These are phyloP conservation scores for Cryptus viduatorius DNA, from an alignment of 2,888 invertebrate genomes.

Conservation along the genomic window DNA sequence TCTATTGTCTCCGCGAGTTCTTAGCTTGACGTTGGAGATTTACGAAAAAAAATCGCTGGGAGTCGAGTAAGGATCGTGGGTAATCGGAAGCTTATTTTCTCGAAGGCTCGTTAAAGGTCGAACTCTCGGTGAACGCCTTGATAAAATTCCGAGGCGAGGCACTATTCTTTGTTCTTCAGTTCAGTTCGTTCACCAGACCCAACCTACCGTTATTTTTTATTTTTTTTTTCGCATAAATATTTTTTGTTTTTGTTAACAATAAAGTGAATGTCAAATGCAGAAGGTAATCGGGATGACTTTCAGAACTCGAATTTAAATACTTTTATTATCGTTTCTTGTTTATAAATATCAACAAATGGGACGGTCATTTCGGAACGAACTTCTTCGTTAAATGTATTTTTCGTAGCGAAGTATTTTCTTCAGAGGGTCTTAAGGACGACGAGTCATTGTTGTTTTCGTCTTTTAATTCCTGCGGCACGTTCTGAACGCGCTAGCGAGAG, in stretches of 20 bases:
- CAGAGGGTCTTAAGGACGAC: constrained; percentile 38
- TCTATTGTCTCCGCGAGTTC: constrained; percentile 45
- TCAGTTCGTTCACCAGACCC: constrained; percentile 46
- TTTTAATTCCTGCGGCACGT: constrained; percentile 49
- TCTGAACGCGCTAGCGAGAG: constrained; percentile 39
- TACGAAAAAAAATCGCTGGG: constrained; percentile 20
- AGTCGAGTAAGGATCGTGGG: neutral
- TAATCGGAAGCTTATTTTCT: constrained; percentile 47
- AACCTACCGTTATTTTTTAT: constrained; percentile 37
- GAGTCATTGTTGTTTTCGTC: constrained; percentile 24
- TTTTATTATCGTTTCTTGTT: neutral
- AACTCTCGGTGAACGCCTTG: constrained; percentile 34
- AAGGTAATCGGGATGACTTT: constrained; percentile 20
- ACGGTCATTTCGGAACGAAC: neutral
- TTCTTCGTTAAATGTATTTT: neutral
- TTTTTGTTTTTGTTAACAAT: neutral
- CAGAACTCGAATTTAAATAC: neutral
- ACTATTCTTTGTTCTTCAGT: constrained; percentile 42
- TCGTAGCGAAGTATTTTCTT: neutral
- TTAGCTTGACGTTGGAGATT: constrained; percentile 9
- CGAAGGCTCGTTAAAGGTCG: constrained; percentile 50
- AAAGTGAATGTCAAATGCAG: constrained; percentile 13
- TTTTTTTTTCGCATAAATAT: constrained; percentile 1
- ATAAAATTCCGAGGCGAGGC: constrained; percentile 51
- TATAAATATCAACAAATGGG: neutral